Percentiles rank a stretch among this genome's conserved stretches.
These are phyloP conservation scores for Cataglyphis altisquamis DNA, from an alignment of 2,888 invertebrate species.

Conservation along the genomic window DNA sequence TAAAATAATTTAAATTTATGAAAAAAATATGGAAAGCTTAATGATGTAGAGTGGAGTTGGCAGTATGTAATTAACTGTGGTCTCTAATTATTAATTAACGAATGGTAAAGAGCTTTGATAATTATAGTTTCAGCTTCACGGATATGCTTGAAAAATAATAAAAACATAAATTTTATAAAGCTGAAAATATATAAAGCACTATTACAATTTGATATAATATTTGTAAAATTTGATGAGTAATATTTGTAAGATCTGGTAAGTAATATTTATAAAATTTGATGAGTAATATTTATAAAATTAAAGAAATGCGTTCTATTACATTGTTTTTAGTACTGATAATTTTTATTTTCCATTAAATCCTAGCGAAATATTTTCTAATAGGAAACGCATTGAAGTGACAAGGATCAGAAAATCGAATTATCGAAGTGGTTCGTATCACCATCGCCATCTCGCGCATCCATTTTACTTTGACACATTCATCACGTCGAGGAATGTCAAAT, in stretches of 20 bases:
- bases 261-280: not conserved
- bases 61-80: not conserved
- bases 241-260: not conserved
- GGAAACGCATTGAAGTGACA: slow-evolving; percentile 20
- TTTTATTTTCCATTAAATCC: not conserved
- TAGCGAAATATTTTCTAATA: not conserved
- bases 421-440: slow-evolving; percentile 34
- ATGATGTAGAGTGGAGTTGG: not conserved
- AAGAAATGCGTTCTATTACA: not conserved
- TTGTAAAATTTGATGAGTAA: no score
- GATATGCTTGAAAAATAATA: not conserved
- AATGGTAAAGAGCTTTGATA: not conserved
- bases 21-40: not conserved
- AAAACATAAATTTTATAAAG: not conserved
- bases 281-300: not conserved
- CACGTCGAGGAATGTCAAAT: slow-evolving; percentile 23
- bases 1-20: not conserved
- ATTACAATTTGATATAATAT: not conserved
- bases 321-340: not conserved
- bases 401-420: slow-evolving; percentile 54
- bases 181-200: not conserved
- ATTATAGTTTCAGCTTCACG: not conserved
- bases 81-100: slow-evolving; percentile 19
- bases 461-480: slow-evolving; percentile 50
- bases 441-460: slow-evolving; percentile 21